Conservation (phyloP, 2,888 invertebrate species). For the Cheilosia vulpina region DNA sequence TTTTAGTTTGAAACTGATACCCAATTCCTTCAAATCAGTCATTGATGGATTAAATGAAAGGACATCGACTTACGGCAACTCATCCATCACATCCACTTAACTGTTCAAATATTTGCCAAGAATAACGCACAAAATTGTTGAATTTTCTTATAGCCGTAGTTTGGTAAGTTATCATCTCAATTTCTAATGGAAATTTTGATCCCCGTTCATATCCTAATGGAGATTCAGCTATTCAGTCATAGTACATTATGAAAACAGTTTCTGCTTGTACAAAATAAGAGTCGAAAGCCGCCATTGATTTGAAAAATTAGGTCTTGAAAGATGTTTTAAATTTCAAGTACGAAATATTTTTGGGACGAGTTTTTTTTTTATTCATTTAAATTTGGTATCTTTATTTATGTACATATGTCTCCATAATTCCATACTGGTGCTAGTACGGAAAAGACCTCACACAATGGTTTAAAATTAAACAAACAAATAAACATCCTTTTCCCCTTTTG, state of each 20-base stretch:
- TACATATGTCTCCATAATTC: too few relatives aligned
- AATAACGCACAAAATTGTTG: conserved; percentile 62
- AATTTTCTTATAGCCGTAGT: conserved; percentile 38
- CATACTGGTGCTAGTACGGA: conserved; percentile 9
- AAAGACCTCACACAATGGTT: conserved; percentile 59
- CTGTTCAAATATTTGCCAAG: conserved; percentile 69
- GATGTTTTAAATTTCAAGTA: neutral
- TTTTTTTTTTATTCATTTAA: too few relatives aligned
- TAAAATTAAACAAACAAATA: conserved; percentile 34
- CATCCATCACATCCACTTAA: conserved; percentile 74
- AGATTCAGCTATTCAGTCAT: conserved; percentile 13
- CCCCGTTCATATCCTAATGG: conserved; percentile 17
- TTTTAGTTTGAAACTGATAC: conserved; percentile 60
- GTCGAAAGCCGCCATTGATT: neutral
- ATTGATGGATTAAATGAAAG: conserved; percentile 66
- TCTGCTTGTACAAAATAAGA: neutral
- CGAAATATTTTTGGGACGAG: neutral
- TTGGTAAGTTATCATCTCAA: conserved; percentile 43
- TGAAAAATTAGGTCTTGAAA: neutral
- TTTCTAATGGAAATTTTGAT: conserved; percentile 56
- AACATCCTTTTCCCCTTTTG: conserved; percentile 29
- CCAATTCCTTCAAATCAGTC: conserved; percentile 57
- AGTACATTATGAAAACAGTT: neutral
- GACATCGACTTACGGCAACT: conserved; percentile 66
- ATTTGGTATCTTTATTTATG: too few relatives aligned